Conservation (phyloP, 1,140 invertebrate genomes). For the Trachelipus rathkii region DNA sequence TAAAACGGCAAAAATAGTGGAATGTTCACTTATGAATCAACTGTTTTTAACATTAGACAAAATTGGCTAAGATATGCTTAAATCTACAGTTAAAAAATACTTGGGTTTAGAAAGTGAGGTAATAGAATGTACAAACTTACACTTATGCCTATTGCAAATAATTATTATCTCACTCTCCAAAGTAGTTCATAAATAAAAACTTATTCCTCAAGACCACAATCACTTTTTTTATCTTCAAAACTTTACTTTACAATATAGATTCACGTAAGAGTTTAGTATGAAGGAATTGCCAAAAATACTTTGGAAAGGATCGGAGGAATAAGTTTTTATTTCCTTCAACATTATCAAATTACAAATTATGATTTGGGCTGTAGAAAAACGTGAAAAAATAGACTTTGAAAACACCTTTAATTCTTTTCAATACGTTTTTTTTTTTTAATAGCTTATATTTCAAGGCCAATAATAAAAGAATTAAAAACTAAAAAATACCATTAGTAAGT, state of each 20-base stretch:
- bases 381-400: slow-evolving; percentile 8
- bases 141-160: too few species aligned
- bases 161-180: too few species aligned
- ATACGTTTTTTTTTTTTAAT: too few species aligned
- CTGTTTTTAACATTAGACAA: slow-evolving; percentile 1
- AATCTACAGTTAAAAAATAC: not conserved
- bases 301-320: too few species aligned
- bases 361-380: slow-evolving; percentile 2
- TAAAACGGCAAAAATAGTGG: slow-evolving; percentile 8
- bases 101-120: too few species aligned
- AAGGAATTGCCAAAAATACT: too few species aligned
- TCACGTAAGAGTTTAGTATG: too few species aligned
- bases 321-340: not conserved
- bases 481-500: not conserved
- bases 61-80: slow-evolving; percentile 7
- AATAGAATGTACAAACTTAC: too few species aligned
- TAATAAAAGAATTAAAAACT: not conserved
- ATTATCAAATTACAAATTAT: slow-evolving; percentile 9
- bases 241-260: too few species aligned
- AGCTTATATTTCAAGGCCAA: not conserved
- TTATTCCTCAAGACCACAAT: too few species aligned
- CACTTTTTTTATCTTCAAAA: too few species aligned
- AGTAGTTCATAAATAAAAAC: too few species aligned
- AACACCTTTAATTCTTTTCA: not conserved
- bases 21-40: not conserved